A percentile compares a stretch with the other conserved stretches of the same genome.
phyloP scores from a whole-genome alignment of 2,113 vertebrate species.

The Sinocyclocheilus maitianheensis region DNA sequence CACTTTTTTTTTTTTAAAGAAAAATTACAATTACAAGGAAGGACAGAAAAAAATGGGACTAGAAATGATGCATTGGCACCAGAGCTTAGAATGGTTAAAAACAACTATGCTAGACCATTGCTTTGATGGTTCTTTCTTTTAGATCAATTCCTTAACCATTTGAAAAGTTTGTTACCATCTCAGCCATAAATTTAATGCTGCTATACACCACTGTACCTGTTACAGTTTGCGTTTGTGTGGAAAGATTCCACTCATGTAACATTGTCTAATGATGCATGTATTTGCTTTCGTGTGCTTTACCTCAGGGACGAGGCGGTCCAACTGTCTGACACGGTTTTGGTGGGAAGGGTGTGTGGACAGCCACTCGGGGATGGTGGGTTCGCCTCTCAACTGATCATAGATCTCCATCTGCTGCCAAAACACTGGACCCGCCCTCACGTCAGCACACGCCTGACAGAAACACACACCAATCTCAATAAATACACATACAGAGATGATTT shows the following conservation, averaged over 20 bases:
- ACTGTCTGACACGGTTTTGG: slow-evolving; percentile 79
- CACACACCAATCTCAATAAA: slow-evolving; percentile 22
- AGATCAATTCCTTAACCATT: neutral
- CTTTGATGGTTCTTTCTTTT: neutral
- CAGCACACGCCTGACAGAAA: slow-evolving; percentile 84
- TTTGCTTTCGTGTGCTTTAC: slow-evolving; percentile 70
- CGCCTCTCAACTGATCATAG: slow-evolving; percentile 72
- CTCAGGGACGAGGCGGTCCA: slow-evolving; percentile 89
- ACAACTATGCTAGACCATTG: neutral
- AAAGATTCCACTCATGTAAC: neutral
- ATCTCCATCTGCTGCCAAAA: slow-evolving; percentile 96
- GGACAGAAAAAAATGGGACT: neutral
- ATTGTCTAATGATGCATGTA: neutral
- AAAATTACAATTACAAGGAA: neutral
- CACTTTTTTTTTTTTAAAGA: neutral
- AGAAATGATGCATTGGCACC: neutral
- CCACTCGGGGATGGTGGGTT: slow-evolving; percentile 84
- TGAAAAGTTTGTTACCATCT: too few species aligned
- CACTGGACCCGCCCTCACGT: slow-evolving; percentile 87
- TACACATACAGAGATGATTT: slow-evolving; percentile 1
- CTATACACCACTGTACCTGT: too few species aligned
- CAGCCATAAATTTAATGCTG: too few species aligned
- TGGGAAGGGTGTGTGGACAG: slow-evolving; percentile 95
- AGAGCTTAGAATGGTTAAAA: neutral
- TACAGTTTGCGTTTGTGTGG: too few species aligned